Evolutionary conservation across 2,113 vertebrate genomes (phyloP).

Genomic region (Syrmaticus mikado): DNA sequence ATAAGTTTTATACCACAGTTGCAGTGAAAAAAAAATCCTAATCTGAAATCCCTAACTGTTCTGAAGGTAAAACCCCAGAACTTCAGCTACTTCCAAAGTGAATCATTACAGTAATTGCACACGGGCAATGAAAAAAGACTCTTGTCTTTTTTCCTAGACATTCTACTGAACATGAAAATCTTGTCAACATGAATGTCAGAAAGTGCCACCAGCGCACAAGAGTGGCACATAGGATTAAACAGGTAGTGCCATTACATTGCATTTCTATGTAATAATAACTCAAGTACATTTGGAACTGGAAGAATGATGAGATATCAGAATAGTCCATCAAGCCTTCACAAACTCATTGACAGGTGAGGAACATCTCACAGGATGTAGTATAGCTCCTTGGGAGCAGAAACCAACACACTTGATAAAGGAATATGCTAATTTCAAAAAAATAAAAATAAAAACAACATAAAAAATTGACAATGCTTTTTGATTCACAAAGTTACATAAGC

Average conservation of each 20-base stretch:
- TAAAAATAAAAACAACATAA: too few species aligned
- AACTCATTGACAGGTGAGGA: neutral
- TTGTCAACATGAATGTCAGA: neutral
- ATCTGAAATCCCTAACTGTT: neutral
- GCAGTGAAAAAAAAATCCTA: neutral
- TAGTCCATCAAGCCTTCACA: neutral
- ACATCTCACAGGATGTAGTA: neutral
- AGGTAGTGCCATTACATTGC: neutral
- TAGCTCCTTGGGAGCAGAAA: neutral
- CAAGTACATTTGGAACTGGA: neutral
- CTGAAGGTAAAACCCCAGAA: neutral
- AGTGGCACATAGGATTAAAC: neutral
- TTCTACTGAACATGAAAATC: neutral
- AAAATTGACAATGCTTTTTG: neutral
- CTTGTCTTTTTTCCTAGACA: neutral
- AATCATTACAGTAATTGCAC: neutral
- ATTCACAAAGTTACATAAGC: neutral
- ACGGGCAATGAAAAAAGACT: fast-evolving
- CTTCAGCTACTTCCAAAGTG: neutral
- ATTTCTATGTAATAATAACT: neutral
- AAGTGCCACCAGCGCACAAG: fast-evolving
- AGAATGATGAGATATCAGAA: neutral
- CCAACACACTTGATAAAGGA: neutral
- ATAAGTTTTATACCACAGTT: neutral
- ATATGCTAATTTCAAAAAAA: neutral